Evolutionary conservation across 2,888 invertebrate species (phyloP).

Genomic region (Scaptomyza cyrtandrae): DNA sequence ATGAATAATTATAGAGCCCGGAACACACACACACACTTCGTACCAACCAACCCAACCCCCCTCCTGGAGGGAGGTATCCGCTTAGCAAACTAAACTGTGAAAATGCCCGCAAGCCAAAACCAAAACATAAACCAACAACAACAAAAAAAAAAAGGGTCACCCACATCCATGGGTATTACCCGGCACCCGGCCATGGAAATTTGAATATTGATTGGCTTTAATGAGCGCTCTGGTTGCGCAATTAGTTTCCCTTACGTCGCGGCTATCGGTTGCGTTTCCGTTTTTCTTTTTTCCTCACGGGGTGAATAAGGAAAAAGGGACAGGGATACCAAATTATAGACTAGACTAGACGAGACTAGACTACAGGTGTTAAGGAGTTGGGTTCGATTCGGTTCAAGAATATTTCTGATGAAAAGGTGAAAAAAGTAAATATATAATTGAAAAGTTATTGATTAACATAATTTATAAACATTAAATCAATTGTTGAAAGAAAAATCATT

Average conservation of each 20-base stretch:
- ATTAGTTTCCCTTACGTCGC: conserved; percentile 46
- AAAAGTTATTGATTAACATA: background rate
- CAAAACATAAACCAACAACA: background rate
- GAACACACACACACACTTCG: too few relatives aligned
- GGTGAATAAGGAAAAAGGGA: too few relatives aligned
- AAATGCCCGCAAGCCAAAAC: conserved; percentile 55
- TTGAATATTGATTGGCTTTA: conserved; percentile 76
- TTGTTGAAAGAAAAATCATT: too few relatives aligned
- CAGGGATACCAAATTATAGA: background rate
- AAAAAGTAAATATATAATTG: background rate
- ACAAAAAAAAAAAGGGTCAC: background rate
- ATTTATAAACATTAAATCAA: background rate
- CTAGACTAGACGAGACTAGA: background rate
- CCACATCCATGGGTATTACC: conserved; percentile 21
- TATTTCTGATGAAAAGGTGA: background rate
- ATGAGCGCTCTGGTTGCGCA: conserved; percentile 68
- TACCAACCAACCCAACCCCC: too few relatives aligned
- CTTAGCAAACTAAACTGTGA: conserved; percentile 76
- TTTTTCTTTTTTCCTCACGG: conserved; percentile 27
- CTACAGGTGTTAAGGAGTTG: background rate
- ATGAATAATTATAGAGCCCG: conserved; percentile 73
- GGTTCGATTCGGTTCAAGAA: background rate
- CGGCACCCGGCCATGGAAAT: conserved; percentile 33
- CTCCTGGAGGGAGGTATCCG: conserved; percentile 31
- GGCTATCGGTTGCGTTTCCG: conserved; percentile 42